Evolutionary conservation across 1,140 invertebrate species (phyloP), one percentile per base, ranked within the genome.

Genomic region (Linepithema humile): DNA sequence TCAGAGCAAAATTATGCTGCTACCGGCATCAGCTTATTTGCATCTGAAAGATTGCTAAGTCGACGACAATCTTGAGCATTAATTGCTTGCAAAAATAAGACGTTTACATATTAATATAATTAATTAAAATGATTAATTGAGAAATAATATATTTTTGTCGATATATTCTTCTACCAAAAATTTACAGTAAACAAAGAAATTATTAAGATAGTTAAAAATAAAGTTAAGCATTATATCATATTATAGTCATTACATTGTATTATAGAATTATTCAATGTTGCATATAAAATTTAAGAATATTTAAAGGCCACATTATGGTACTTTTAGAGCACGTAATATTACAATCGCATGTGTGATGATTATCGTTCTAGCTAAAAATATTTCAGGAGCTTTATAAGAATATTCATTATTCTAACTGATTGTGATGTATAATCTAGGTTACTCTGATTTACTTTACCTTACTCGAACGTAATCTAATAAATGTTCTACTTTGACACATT

Each of bases 291-390:
- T n/a, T n/a, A n/a, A n/a, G n/a, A n/a, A n/a, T n/a, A n/a, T n/a
- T n/a, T 5, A 4, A 15, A 20, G 0, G 7, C 6, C 12, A 23
- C 3, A 23, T 43, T 20, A 26, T 43, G 2, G 4, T 20, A 35
- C 20, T n/a, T 50, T 64, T 26, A 23, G 32, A n/a, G 12, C 17
- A 65, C 20, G 9, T 29, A 65, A 50, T 65, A 32, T 20, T 10
- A 45, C 43, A 40, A 65, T 77, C 20, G 74, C 74, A 77, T 77
- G 74, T 50, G n/a, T 35, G 74, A 65, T 65, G 50, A 9, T 65
- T 65, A 65, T 77, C 73, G 60, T 35, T 2, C 0, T 4, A 23
- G 43, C 50, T 77, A 65, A 77, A 65, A 50, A 50, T 53, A 65
- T 77, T 38, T 40, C 32, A 65, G 32, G n/a, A 40, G 29, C 40